phyloP scores from a whole-genome alignment of 2,797 vertebrate species.

The Etheostoma perlongum region DNA sequence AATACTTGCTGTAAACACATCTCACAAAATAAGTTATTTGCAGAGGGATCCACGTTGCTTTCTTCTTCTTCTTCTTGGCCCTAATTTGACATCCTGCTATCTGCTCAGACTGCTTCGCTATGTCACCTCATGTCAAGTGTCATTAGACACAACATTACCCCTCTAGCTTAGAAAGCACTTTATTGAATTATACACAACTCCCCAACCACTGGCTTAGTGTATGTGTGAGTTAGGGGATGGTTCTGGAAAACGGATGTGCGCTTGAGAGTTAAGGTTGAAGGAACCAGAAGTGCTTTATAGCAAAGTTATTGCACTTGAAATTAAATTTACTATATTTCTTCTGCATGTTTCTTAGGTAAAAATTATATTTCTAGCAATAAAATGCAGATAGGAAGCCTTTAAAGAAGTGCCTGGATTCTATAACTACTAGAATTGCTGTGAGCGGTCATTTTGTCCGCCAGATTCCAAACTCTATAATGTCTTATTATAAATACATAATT shows the following conservation, averaged over 20 bases:
- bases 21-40: background rate
- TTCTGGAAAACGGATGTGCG: background rate
- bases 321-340: background rate
- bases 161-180: constrained; percentile 11
- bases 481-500: too few relatives aligned
- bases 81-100: background rate
- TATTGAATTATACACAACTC: constrained; percentile 15
- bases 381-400: background rate
- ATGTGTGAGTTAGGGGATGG: background rate
- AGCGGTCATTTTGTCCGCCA: too few relatives aligned
- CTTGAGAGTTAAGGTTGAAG: background rate
- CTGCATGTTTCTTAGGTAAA: background rate
- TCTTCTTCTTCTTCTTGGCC: background rate
- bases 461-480: too few relatives aligned
- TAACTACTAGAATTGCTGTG: too few relatives aligned
- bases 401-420: too few relatives aligned
- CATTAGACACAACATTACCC: constrained; percentile 19
- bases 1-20: background rate
- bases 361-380: background rate
- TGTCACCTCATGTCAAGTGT: constrained; percentile 30
- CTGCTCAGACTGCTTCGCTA: background rate
- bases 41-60: background rate
- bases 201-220: background rate
- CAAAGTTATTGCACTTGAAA: background rate
- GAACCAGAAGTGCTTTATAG: background rate